Evolutionary conservation across 1,140 invertebrate genomes (phyloP), one percentile per base, ranked within the genome.

Genomic region (Plutomurus gul): DNA sequence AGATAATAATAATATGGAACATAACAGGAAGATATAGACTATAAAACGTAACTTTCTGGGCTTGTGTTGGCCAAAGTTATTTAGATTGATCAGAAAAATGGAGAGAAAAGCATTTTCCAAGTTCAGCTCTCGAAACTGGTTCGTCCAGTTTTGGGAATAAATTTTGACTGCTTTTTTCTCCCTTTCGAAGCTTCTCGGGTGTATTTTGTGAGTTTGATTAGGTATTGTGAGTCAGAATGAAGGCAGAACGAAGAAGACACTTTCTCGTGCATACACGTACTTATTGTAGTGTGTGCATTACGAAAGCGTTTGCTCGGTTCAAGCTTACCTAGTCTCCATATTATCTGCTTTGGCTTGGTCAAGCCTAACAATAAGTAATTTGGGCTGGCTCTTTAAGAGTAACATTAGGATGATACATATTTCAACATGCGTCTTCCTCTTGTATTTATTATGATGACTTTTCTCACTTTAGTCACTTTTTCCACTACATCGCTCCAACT

Each of bases 101-200:
- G 75, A 81, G 72, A 80, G 75, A 76, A 80, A 76, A 80, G 79
- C 43, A 80, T 76, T 79, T 79, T 79, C 51, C 37, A 71, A 72
- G 25, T 74, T 40, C 39, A 43, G 49, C 51, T 56, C 39, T 74
- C 72, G 65, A 80, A 80, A 80, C 81, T 82, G 81, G 81, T 80
- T 80, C 78, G 76, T 77, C 81, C 81, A 82, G 75, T 82, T 82
- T 82, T 82, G 81, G 78, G 81, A 82, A 82, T 82, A 82, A 82
- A 78, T 82, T 81, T 81, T 81, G 76, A 77, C 79, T 81, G 71
- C 74, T 81, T 81, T 81, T 80, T 81, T 77, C 39, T 70, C 18
- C 22, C 25, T 76, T 65, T 65, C 47, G 33, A 46, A 7, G 36
- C 37, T 65, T 74, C 46, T 74, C 27, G 47, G 25, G 43, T 74